Conservation (phyloP, 2,113 vertebrate species). For the Lophura nycthemera region DNA sequence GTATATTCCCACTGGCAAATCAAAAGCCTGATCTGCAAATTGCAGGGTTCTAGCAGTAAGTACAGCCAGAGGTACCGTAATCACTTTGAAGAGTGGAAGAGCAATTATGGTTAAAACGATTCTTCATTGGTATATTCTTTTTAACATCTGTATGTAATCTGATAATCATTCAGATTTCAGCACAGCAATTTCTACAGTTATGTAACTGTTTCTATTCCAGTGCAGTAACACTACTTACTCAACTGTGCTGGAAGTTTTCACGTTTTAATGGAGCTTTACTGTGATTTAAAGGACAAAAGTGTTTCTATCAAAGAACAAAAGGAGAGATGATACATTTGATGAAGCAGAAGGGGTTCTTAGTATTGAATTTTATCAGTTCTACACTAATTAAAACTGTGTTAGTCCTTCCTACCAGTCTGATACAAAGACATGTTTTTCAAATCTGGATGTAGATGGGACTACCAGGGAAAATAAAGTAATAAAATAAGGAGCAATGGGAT, state of each 20-base stretch:
- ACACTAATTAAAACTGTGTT: neutral
- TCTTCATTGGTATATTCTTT: neutral
- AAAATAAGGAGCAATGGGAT: fast-evolving
- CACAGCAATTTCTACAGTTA: neutral
- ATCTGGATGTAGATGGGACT: neutral
- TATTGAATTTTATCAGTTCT: neutral
- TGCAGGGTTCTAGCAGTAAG: constrained; percentile 21
- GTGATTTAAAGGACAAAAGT: neutral
- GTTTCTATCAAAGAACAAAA: neutral
- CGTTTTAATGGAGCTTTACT: neutral
- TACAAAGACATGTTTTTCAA: neutral
- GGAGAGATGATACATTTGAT: neutral
- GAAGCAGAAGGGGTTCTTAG: neutral
- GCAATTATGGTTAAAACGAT: constrained; percentile 46
- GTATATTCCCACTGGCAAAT: neutral
- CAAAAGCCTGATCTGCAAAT: constrained; percentile 37
- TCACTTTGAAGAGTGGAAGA: constrained; percentile 8
- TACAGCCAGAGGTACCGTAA: neutral
- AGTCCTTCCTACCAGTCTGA: neutral
- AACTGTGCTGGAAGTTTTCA: neutral
- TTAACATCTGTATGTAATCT: neutral
- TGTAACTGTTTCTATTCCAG: neutral
- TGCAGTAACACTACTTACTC: neutral
- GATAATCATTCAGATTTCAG: neutral
- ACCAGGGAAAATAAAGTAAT: neutral